A percentile compares a stretch with the other conserved stretches of the same genome.
phyloP scores from a whole-genome alignment of 2,113 vertebrate genomes.

The Sturnus vulgaris region DNA sequence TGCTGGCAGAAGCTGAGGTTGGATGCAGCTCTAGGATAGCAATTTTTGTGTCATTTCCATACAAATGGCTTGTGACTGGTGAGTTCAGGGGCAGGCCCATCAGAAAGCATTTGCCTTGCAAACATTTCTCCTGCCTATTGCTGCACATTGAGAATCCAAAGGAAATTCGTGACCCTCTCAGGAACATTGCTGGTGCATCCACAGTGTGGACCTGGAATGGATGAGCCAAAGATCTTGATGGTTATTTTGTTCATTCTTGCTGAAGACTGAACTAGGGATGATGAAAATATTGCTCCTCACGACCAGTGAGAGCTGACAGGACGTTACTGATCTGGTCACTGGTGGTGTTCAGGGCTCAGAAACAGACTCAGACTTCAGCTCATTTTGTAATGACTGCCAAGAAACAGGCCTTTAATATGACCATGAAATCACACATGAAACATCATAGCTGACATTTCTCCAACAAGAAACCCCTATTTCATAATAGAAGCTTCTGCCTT shows the following conservation, averaged over 20 bases:
- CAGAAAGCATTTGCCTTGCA: not conserved
- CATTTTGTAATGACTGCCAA: not conserved
- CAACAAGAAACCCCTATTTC: not conserved
- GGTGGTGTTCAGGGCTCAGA: not conserved
- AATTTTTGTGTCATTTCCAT: slow-evolving; percentile 28
- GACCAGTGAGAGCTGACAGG: not conserved
- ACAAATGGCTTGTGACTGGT: slow-evolving; percentile 2
- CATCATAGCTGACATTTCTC: not conserved
- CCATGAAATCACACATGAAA: not conserved
- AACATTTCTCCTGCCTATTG: not conserved
- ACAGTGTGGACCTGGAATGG: not conserved
- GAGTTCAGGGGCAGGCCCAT: not conserved
- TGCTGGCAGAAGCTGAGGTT: slow-evolving; percentile 25
- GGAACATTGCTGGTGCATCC: not conserved
- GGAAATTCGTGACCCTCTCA: not conserved
- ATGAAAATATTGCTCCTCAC: not conserved
- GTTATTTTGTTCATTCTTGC: not conserved
- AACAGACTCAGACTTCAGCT: accelerated
- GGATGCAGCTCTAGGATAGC: not conserved
- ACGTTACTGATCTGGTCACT: not conserved
- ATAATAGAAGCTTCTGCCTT: not conserved
- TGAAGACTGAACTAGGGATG: not conserved
- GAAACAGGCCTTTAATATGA: not conserved
- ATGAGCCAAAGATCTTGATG: not conserved
- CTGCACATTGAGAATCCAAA: not conserved